phyloP scores from a whole-genome alignment of 2,113 vertebrate genomes.

The Rhea pennata region DNA sequence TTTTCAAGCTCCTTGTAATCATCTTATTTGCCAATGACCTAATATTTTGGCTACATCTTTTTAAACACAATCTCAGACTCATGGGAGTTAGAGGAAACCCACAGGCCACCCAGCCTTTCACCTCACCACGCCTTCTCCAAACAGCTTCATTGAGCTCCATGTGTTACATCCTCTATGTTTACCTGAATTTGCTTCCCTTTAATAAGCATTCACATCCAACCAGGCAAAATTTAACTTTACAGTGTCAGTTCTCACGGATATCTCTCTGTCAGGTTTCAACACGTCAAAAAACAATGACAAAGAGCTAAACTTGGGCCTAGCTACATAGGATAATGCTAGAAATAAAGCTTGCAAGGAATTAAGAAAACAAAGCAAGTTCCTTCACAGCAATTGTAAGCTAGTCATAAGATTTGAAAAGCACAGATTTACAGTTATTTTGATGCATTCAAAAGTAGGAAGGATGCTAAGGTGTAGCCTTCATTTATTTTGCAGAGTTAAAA shows the following conservation, averaged over 20 bases:
- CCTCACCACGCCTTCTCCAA: not conserved
- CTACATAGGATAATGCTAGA: not conserved
- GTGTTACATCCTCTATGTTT: not conserved
- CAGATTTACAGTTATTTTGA: not conserved
- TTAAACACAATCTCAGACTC: not conserved
- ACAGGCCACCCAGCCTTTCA: not conserved
- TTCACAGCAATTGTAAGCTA: not conserved
- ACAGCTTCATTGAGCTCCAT: not conserved
- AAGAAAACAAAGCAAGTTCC: constrained; percentile 12
- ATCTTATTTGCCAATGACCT: not conserved
- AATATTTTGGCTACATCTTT: not conserved
- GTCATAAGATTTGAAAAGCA: not conserved
- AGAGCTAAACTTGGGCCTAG: not conserved
- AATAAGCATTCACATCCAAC: not conserved
- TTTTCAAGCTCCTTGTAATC: not conserved
- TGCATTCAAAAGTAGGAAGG: not conserved
- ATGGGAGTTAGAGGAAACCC: not conserved
- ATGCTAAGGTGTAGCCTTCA: not conserved
- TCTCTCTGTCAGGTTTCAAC: constrained; percentile 15
- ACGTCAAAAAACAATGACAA: not conserved
- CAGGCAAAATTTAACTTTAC: not conserved
- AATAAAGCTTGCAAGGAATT: not conserved
- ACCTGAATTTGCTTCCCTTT: constrained; percentile 26
- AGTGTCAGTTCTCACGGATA: not conserved
- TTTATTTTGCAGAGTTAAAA: not conserved